Conservation (phyloP, 2,888 invertebrate genomes). For the Sminthurinus aureus region DNA sequence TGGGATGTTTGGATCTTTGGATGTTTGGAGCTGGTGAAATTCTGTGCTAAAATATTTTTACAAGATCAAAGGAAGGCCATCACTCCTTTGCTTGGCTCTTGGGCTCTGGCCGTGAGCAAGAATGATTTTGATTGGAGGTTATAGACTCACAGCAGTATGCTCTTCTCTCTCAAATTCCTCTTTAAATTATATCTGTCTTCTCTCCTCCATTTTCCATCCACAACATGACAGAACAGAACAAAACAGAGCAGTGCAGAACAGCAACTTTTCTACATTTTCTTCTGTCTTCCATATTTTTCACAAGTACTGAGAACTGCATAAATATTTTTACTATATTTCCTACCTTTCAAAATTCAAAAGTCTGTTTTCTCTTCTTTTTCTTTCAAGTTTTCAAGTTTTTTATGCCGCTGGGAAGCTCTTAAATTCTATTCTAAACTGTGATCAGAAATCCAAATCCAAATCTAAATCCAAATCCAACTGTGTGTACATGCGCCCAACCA, state of each 20-base stretch:
- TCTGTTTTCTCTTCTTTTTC: too few relatives aligned
- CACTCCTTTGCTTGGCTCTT: slow-evolving; percentile 39
- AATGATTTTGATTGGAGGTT: slow-evolving; percentile 40
- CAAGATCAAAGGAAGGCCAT: slow-evolving; percentile 55
- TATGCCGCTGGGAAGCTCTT: too few relatives aligned
- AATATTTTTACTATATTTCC: too few relatives aligned
- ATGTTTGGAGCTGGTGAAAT: slow-evolving; percentile 45
- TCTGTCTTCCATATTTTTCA: not conserved
- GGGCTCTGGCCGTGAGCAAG: slow-evolving; percentile 29
- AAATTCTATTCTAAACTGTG: too few relatives aligned
- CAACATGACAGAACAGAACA: not conserved
- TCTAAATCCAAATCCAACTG: too few relatives aligned
- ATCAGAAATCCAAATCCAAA: too few relatives aligned
- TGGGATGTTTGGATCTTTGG: too few relatives aligned
- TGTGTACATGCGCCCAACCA: too few relatives aligned
- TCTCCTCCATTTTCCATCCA: not conserved
- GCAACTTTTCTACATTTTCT: not conserved
- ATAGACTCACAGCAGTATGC: slow-evolving; percentile 1
- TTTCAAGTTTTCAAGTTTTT: too few relatives aligned
- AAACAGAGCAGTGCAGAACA: not conserved
- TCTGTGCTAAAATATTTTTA: slow-evolving; percentile 50
- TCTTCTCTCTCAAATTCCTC: not conserved
- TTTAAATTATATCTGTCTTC: not conserved
- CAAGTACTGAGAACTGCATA: too few relatives aligned
- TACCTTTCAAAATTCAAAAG: too few relatives aligned